phyloP scores from a whole-genome alignment of 1,140 invertebrate genomes.

The Pseudomyrmex sp. region DNA sequence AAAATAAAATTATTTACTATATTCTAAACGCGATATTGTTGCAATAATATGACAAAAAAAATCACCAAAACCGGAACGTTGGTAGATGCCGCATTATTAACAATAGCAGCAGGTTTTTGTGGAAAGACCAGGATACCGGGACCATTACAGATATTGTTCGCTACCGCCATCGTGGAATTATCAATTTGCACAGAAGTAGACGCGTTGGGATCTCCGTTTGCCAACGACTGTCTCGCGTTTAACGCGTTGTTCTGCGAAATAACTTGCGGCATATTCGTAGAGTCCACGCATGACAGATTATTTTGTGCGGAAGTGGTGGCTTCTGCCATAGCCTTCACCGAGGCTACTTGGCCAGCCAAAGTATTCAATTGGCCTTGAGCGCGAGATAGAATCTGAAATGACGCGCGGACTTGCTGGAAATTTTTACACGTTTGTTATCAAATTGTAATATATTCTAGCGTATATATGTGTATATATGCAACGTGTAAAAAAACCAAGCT shows the following conservation, averaged over 20 bases:
- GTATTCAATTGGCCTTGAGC: constrained; percentile 82
- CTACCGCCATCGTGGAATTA: constrained; percentile 76
- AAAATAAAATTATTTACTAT: background rate
- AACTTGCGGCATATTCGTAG: constrained; percentile 74
- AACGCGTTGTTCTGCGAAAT: constrained; percentile 75
- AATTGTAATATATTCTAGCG: background rate
- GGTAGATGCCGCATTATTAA: constrained; percentile 82
- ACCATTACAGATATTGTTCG: constrained; percentile 84
- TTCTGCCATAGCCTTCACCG: constrained; percentile 77
- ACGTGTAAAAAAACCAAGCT: constrained; percentile 23
- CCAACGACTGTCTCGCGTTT: constrained; percentile 76
- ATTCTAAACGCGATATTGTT: background rate
- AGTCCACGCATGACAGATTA: constrained; percentile 77
- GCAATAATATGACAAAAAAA: background rate
- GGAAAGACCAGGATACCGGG: constrained; percentile 86
- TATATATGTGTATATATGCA: constrained; percentile 20
- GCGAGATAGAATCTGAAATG: constrained; percentile 81
- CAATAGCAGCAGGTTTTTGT: constrained; percentile 78
- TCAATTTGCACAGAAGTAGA: constrained; percentile 80
- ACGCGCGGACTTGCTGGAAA: constrained; percentile 32
- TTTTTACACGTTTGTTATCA: constrained; percentile 12
- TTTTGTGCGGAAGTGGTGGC: constrained; percentile 76
- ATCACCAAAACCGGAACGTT: constrained; percentile 87
- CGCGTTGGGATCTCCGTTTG: constrained; percentile 75
- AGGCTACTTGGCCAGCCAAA: constrained; percentile 77